Conservation (phyloP, 2,113 vertebrate species). For the Trochalopteron elliotii region DNA sequence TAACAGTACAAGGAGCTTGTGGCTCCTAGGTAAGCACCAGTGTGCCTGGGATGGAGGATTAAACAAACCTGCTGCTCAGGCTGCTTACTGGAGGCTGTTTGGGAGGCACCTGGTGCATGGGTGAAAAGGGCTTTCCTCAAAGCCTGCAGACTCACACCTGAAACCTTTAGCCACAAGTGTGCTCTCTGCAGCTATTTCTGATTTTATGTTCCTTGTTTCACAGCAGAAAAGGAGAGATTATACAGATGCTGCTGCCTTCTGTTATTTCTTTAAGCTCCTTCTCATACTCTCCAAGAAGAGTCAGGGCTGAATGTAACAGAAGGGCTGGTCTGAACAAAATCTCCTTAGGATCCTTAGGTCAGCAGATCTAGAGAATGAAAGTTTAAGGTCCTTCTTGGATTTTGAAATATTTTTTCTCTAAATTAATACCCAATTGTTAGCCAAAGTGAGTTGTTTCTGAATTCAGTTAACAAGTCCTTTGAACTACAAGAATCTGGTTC, state of each 20-base stretch:
- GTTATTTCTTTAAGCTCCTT: not conserved
- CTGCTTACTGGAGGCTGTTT: not conserved
- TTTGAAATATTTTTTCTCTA: not conserved
- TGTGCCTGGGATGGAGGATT: not conserved
- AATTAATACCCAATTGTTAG: not conserved
- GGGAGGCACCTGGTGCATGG: not conserved
- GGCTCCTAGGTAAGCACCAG: not conserved
- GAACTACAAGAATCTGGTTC: not conserved
- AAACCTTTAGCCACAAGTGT: not conserved
- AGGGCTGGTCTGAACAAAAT: not conserved
- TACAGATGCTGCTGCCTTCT: not conserved
- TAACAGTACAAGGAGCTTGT: not conserved
- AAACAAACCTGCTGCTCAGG: not conserved
- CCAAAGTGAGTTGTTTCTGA: not conserved
- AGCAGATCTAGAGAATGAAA: not conserved
- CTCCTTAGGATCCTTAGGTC: not conserved
- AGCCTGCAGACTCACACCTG: not conserved
- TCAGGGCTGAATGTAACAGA: not conserved
- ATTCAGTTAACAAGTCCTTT: not conserved
- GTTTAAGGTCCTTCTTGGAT: not conserved
- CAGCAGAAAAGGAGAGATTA: not conserved
- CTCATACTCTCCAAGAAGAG: not conserved
- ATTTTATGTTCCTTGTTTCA: not conserved
- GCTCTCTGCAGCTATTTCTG: not conserved
- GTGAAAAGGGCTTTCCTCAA: not conserved